A percentile compares a stretch with the other conserved stretches of the same genome.
These are phyloP conservation scores for Hirudo medicinalis DNA, from an alignment of 1,140 invertebrate genomes.

Conservation along the genomic window DNA sequence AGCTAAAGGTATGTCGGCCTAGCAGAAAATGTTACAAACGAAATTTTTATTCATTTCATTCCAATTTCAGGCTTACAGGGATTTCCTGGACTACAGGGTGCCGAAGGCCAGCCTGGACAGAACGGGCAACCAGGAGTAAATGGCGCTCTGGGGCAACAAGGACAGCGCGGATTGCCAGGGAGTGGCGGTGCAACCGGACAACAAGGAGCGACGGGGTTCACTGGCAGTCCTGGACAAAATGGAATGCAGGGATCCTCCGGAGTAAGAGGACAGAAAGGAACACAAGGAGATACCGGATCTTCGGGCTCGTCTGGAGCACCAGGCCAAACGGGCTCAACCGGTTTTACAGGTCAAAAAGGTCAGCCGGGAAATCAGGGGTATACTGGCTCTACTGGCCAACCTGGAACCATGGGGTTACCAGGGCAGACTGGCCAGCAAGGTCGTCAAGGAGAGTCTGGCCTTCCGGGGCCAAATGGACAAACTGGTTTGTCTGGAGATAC, in stretches of 20 bases:
- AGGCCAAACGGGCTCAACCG: slow-evolving; percentile 16
- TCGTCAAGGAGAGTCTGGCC: slow-evolving; percentile 10
- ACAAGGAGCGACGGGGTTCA: slow-evolving; percentile 14
- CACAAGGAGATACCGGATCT: neutral
- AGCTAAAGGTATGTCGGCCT: slow-evolving; percentile 39
- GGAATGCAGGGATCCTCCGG: slow-evolving; percentile 22
- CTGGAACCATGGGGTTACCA: slow-evolving; percentile 12
- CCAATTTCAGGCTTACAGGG: slow-evolving; percentile 54
- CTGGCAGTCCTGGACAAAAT: slow-evolving; percentile 19
- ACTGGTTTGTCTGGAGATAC: slow-evolving; percentile 20
- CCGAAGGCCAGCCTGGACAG: slow-evolving; percentile 41
- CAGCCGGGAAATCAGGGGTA: slow-evolving; percentile 16
- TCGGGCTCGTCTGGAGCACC: slow-evolving; percentile 12
- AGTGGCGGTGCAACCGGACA: neutral
- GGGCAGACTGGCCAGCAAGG: slow-evolving; percentile 15
- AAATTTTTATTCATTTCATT: slow-evolving; percentile 44
- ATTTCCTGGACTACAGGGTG: slow-evolving; percentile 36
- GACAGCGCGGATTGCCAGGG: slow-evolving; percentile 10
- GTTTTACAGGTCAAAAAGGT: slow-evolving; percentile 21
- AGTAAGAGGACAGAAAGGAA: slow-evolving; percentile 10
- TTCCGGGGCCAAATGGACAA: slow-evolving; percentile 20
- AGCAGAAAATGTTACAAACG: slow-evolving; percentile 41
- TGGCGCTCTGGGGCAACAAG: slow-evolving; percentile 10
- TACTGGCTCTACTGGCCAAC: slow-evolving; percentile 19
- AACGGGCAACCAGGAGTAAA: slow-evolving; percentile 45